A percentile compares a stretch with the other conserved stretches of the same genome.
Evolutionary conservation across 1,140 invertebrate genomes (phyloP).

Genomic region (Temnothorax nylanderi): DNA sequence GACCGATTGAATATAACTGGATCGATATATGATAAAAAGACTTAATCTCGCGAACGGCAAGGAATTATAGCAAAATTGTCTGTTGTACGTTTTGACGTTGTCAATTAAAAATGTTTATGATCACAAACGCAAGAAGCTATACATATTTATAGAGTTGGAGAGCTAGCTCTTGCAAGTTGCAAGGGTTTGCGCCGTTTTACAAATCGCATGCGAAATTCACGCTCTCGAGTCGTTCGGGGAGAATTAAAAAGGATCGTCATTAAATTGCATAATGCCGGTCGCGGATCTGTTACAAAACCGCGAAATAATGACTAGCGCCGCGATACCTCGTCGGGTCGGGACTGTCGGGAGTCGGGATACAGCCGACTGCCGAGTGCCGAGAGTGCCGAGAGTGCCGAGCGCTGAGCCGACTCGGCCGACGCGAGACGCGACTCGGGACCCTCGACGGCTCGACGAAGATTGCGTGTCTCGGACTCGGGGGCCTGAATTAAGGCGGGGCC

Average conservation of each 20-base stretch:
- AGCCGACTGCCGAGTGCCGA: not conserved
- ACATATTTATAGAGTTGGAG: too few relatives aligned
- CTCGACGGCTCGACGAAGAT: constrained; percentile 53
- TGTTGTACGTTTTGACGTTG: too few relatives aligned
- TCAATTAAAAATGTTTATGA: too few relatives aligned
- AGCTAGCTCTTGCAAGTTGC: too few relatives aligned
- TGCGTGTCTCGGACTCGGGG: constrained; percentile 29
- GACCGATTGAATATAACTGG: not conserved
- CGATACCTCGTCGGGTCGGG: too few relatives aligned
- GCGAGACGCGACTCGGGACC: not conserved
- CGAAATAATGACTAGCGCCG: constrained; percentile 59
- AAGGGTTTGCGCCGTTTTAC: not conserved
- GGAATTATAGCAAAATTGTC: too few relatives aligned
- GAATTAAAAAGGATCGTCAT: constrained; percentile 43
- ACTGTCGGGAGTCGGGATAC: not conserved
- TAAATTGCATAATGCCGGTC: constrained; percentile 62
- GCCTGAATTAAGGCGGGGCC: constrained; percentile 58
- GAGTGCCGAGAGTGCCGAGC: too few relatives aligned
- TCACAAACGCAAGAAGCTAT: too few relatives aligned
- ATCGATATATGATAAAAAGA: too few relatives aligned
- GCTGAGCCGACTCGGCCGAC: too few relatives aligned
- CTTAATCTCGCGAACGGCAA: too few relatives aligned
- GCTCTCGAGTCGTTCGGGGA: not conserved
- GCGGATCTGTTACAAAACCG: constrained; percentile 65
- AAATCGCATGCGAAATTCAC: constrained; percentile 18